Evolutionary conservation across 2,888 invertebrate genomes (phyloP), one percentile per base, ranked within the genome.

Genomic region (Clistopyga incitator): DNA sequence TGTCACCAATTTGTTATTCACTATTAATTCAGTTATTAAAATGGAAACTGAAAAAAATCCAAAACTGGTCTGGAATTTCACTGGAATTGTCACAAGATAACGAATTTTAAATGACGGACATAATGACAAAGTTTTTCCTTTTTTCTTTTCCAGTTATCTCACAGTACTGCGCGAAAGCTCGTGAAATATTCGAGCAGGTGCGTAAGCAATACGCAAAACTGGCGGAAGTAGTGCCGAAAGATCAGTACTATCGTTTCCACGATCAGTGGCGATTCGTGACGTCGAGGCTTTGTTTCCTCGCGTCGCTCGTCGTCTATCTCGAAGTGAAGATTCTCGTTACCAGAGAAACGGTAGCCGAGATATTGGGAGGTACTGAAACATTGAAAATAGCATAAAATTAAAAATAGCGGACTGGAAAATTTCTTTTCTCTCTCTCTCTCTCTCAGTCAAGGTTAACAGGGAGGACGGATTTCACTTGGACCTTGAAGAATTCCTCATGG

Each of bases 401-500:
- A 54, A 6, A 50, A 6, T 50, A 4, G 0, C 6, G 10, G 10
- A 38, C 6, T 25, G 4, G 25, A 25, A 25, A 10, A 54, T 10
- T 3, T 25, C 3, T 25, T 15, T 3, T 13, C 45, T 65, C 68
- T 38, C 50, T 50, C 56, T 75, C n/a, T 29, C 23, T 15, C 13
- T 71, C 65, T 38, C 93, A 98, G 97, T 98, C 25, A 95, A 96
- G 90, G 94, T 94, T 0, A 95, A 95, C 82, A 93, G 95, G 84
- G 94, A 95, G 45, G 95, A 96, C n/a, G 97, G 97, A 0, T 97
- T 98, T 90, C 98, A 98, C 90, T 94, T 98, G 87, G 98, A 98
- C 87, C 94, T 98, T 38, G 98, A 99, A 93, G 98, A 98, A 91
- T 98, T 97, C 89, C 94, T 99, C 23, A 95, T 96, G 93, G 98